Base-by-base conservation (phyloP, 2,888 invertebrate genomes). In the Rhimphoctona megacephalus region DNA sequence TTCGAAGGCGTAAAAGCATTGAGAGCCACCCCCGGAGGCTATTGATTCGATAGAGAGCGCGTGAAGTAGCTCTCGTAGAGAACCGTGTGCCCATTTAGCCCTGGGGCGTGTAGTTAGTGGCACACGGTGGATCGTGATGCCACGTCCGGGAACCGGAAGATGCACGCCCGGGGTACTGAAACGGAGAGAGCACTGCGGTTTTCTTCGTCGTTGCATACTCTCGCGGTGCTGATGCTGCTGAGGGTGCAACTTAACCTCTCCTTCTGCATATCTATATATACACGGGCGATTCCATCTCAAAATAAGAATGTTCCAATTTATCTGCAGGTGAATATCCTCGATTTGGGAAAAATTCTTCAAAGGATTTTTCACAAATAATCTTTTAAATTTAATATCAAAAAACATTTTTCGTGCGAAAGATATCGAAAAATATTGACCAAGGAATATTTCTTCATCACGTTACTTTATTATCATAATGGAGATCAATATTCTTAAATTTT, bases 111-210 rank as follows among this genome's bases (percentile, higher is more conserved):
- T 81, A 67, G 81, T 69, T 69, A 69, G 57, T 76, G 69, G 74
- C 67, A 46, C 81, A 74, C 73, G 81, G 74, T 81, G 66, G 74
- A 54, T 81, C 78, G 83, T 73, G 83, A 79, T 80, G 74, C 84
- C 74, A 70, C 70, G 84, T 81, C 84, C 84, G 84, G 84, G 70
- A 76, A 85, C 84, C 80, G 84, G 84, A 85, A 85, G 84, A 85
- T 77, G 84, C 80, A 85, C 74, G 61, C 70, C 80, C 84, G 30
- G 54, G 66, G 54, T 72, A 54, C 22, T 81, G 11, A 66, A 67
- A 81, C 43, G 43, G 33, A 57, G 54, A 33, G 69, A 70, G 49
- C 19, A 54, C 43, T 36, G 57, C 73, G 54, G 54, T 43, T n/a
- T n/a, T 43, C 67, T 57, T 74, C 76, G 57, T 69, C 74, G 81